Evolutionary conservation across 2,888 invertebrate genomes (phyloP).

Genomic region (Glyphotaelius pellucidus): DNA sequence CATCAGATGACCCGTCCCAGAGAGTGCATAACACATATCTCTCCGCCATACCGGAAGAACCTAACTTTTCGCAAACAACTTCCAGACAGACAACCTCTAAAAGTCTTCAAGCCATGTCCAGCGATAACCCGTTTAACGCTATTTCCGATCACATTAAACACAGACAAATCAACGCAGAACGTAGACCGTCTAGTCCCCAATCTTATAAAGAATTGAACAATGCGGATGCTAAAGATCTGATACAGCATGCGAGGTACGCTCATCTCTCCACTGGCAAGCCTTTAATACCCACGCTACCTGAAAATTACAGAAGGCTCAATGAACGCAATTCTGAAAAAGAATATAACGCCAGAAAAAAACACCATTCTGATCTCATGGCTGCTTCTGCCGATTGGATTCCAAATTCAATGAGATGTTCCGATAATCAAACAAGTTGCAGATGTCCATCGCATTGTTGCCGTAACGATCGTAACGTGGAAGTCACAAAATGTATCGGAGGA

Average conservation of each 20-base stretch:
- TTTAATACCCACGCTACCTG: slow-evolving; percentile 50
- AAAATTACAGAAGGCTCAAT: slow-evolving; percentile 33
- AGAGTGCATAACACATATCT: neutral
- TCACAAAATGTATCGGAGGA: neutral
- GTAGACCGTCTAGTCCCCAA: neutral
- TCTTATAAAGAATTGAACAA: slow-evolving; percentile 16
- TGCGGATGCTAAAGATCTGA: slow-evolving; percentile 35
- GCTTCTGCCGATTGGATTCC: slow-evolving; percentile 48
- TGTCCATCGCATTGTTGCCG: neutral
- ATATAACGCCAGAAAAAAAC: slow-evolving; percentile 25
- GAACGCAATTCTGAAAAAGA: slow-evolving; percentile 9
- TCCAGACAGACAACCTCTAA: neutral
- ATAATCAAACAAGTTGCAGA: neutral
- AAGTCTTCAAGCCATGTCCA: slow-evolving; percentile 49
- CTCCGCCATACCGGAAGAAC: neutral
- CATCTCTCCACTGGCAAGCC: slow-evolving; percentile 33
- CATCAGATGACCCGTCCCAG: neutral
- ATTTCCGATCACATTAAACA: slow-evolving; percentile 56
- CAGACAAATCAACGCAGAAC: slow-evolving; percentile 9
- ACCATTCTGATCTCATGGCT: neutral
- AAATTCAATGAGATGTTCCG: neutral
- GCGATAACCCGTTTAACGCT: slow-evolving; percentile 53
- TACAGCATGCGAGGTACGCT: slow-evolving; percentile 46
- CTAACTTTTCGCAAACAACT: neutral
- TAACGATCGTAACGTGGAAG: neutral